These are phyloP conservation scores for Drosophila jambulina DNA, from an alignment of 1,140 invertebrate genomes.

Conservation along the genomic window DNA sequence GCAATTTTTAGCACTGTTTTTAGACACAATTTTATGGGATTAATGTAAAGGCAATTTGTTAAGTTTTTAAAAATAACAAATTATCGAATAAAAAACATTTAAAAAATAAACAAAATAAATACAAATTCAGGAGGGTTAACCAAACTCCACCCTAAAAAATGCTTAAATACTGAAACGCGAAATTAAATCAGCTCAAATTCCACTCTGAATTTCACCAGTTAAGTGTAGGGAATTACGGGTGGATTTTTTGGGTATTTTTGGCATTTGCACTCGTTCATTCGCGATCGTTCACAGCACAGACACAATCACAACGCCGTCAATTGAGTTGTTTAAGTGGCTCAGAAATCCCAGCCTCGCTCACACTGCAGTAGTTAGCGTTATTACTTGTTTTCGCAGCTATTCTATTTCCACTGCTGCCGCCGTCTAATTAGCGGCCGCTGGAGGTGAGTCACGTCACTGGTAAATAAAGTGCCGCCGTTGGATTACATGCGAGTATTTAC, in stretches of 20 bases:
- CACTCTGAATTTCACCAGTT: background rate
- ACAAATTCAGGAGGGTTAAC: background rate
- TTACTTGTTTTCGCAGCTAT: constrained; percentile 39
- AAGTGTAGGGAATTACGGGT: background rate
- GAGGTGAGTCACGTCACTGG: constrained; percentile 47
- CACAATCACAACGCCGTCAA: constrained; percentile 28
- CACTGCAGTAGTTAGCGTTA: constrained; percentile 48
- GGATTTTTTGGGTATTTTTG: background rate
- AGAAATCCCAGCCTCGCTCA: constrained; percentile 54
- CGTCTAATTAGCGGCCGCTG: constrained; percentile 52
- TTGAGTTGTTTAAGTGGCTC: constrained; percentile 34
- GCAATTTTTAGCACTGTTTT: background rate
- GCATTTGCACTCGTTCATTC: constrained; percentile 8
- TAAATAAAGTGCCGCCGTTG: constrained; percentile 50
- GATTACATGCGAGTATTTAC: constrained; percentile 27
- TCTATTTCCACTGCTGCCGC: constrained; percentile 18
- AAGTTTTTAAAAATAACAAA: background rate
- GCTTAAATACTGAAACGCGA: background rate
- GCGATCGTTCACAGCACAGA: background rate
- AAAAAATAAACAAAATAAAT: background rate
- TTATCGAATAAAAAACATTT: background rate
- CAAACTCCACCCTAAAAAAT: background rate
- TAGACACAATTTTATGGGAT: too few species aligned
- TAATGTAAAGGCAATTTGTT: background rate
- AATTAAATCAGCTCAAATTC: constrained; percentile 1